Evolutionary conservation across 2,113 vertebrate genomes (phyloP), one percentile per base, ranked within the genome.

Genomic region (Uria aalge): DNA sequence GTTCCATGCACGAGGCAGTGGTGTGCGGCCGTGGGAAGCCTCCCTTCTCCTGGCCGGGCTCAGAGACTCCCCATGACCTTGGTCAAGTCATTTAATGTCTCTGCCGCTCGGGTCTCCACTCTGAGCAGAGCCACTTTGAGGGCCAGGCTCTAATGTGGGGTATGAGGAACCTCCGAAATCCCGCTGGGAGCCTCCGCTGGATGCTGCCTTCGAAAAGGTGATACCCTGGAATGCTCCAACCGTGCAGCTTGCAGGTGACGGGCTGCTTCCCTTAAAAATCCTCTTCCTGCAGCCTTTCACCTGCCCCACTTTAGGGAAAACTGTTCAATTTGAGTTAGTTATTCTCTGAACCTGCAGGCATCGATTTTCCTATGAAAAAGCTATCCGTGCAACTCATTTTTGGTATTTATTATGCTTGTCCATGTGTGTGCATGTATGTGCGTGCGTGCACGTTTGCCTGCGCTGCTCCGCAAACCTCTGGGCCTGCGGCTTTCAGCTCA

Each of bases 381-480:
- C 41, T 36, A 26, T 15, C 2, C 34, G 23, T 20, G 40, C 16
- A 23, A 17, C 52, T 67, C 2, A 5, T 53, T n/a, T n/a, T 40
- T 21, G 11, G 29, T 22, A 6, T 5, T 11, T 23, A 7, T 23
- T 6, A 12, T 5, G 7, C 18, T 15, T 45, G 20, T 30, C 52
- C 62, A 14, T 17, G 11, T 8, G 5, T 32, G 34, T 13, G 11
- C 34, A n/a, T 2, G 19, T 29, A 0, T 3, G 4, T 11, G 20
- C 1, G 3, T n/a, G 48, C 0, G 0, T 9, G 16, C 19, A 5
- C 11, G 3, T 24, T 43, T 30, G 14, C 15, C 41, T 69, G 40
- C 26, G 56, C 78, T 81, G 36, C 47, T 63, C 64, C 38, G 14
- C 85, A 55, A 53, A 48, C 19, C 8, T 2, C 4, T 1, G 8